Evolutionary conservation across 2,888 invertebrate species (phyloP).

Genomic region (Philonicus albiceps): DNA sequence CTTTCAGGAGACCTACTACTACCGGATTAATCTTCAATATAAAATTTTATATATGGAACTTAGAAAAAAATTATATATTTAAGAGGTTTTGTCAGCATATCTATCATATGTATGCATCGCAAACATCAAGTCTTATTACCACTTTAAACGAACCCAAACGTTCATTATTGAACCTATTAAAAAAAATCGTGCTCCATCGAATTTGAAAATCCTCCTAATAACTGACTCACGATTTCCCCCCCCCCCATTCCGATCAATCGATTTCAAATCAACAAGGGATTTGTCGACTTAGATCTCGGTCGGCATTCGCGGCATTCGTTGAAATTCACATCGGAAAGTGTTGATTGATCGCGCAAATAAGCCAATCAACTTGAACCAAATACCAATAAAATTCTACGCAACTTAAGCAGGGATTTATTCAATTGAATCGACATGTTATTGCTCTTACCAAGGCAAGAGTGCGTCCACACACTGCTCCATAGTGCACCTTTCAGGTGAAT

Average conservation of each 20-base stretch:
- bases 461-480: neutral
- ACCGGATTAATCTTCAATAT: too few relatives aligned
- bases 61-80: too few relatives aligned
- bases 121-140: too few relatives aligned
- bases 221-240: neutral
- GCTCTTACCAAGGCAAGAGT: neutral
- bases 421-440: neutral
- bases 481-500: neutral
- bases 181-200: neutral
- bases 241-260: neutral
- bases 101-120: too few relatives aligned
- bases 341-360: slow-evolving; percentile 19
- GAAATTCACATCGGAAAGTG: slow-evolving; percentile 9
- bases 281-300: neutral
- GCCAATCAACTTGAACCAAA: slow-evolving; percentile 22
- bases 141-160: neutral
- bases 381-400: slow-evolving; percentile 2
- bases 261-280: neutral
- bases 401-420: neutral
- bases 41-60: too few relatives aligned
- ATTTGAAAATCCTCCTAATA: neutral
- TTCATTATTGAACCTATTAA: neutral
- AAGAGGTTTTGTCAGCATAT: too few relatives aligned
- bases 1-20: too few relatives aligned
- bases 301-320: neutral